Evolutionary conservation across 2,888 invertebrate species (phyloP), one percentile per base, ranked within the genome.

Genomic region (Catocala sponsa): DNA sequence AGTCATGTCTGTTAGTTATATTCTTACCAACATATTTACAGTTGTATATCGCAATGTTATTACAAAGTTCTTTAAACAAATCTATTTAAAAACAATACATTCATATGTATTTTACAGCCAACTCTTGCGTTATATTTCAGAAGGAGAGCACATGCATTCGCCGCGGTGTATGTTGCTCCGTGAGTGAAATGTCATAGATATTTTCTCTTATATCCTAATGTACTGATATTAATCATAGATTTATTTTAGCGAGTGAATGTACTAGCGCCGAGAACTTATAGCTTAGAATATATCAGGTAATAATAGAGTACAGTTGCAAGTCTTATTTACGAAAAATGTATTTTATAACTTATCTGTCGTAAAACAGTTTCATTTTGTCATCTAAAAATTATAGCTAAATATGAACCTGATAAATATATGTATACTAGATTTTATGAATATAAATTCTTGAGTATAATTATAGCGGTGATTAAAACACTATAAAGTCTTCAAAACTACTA

Each of bases 161-260:
- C 51, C 49, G 52, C 52, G 15, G 56, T 59, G 62, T 68, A 62
- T 43, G 63, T 59, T 61, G 47, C 63, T 65, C 52, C 64, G 50
- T 47, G 71, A 83, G 78, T 83, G 76, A 88, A 87, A 88, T 89
- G 88, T 88, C 88, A 86, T 69, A 64, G 83, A 81, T 84, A 85
- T 86, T 84, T 83, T 81, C 76, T 78, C 63, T 57, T 67, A 76
- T 66, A 65, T 68, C 63, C 65, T 78, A 82, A 79, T 72, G 78
- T 67, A 73, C 65, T 48, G 65, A 74, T 81, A 84, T 85, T 85
- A 84, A 84, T 88, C 86, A 87, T 83, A 68, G 59, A 66, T 83
- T 77, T 90, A 90, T 89, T 88, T 90, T 67, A 65, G 74, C 59
- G 12, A 70, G 59, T 55, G 51, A 60, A 47, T 52, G 82, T 83